Conservation (phyloP, 2,888 invertebrate species). For the Lepeophtheirus nordmannii region DNA sequence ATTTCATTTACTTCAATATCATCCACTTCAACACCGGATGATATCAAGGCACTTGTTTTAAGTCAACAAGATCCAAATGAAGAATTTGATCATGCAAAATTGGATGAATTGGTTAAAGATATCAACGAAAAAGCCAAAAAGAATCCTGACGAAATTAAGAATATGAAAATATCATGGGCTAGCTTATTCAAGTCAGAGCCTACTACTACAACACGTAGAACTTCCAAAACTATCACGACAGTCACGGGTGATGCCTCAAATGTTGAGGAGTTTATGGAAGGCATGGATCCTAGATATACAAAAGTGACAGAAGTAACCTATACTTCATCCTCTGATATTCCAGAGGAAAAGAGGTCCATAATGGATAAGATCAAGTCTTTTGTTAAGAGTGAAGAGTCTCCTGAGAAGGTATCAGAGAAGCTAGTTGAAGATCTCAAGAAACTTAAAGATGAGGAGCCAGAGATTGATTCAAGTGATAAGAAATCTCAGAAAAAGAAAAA, state of each 20-base stretch:
- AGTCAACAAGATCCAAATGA: neutral
- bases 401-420: neutral
- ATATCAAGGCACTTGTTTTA: neutral
- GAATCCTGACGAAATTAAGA: neutral
- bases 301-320: neutral
- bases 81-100: neutral
- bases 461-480: neutral
- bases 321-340: neutral
- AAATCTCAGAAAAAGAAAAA: neutral
- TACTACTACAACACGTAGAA: neutral
- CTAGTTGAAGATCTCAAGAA: neutral
- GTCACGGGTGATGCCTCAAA: neutral
- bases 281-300: neutral
- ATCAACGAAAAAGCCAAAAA: neutral
- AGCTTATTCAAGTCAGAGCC: neutral
- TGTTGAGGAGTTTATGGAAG: neutral
- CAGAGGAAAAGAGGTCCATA: neutral
- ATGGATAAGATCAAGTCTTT: neutral
- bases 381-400: neutral
- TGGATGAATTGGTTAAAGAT: neutral
- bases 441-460: neutral
- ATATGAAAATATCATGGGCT: neutral
- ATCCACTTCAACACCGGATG: neutral
- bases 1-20: slow-evolving; percentile 1
- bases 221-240: neutral